A percentile compares a stretch with the other conserved stretches of the same genome.
Conservation (phyloP, 2,113 vertebrate genomes). For the Polypterus bichir region DNA sequence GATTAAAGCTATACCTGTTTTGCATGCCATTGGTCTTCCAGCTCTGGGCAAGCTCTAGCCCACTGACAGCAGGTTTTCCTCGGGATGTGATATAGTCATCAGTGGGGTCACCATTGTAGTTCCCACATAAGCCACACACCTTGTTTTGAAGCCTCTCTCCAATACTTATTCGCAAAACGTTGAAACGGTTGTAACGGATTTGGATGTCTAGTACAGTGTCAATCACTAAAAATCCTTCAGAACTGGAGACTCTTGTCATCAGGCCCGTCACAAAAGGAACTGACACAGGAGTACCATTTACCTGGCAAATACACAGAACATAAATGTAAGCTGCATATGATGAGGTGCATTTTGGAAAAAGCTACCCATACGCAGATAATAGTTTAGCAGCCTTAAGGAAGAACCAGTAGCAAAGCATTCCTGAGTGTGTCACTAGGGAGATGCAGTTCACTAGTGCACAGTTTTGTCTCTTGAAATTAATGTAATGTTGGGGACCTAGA, state of each 20-base stretch:
- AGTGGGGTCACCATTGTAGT: constrained; percentile 82
- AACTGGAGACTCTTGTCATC: constrained; percentile 81
- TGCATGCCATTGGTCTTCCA: constrained; percentile 99
- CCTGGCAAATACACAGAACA: constrained; percentile 39
- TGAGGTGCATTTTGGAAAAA: too few species aligned
- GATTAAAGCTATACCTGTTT: constrained; percentile 64
- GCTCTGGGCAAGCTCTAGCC: constrained; percentile 88
- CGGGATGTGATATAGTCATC: constrained; percentile 87
- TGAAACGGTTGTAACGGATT: constrained; percentile 86
- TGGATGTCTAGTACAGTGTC: constrained; percentile 89
- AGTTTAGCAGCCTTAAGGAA: too few species aligned
- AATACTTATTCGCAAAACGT: constrained; percentile 81
- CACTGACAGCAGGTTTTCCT: constrained; percentile 75
- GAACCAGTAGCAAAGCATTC: too few species aligned
- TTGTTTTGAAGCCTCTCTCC: constrained; percentile 92
- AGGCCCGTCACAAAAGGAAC: constrained; percentile 85
- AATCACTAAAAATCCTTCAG: constrained; percentile 87
- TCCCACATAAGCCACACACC: constrained; percentile 91
- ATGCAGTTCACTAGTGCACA: too few species aligned
- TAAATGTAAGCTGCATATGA: too few species aligned
- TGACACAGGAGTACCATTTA: constrained; percentile 82
- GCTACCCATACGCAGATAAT: too few species aligned
- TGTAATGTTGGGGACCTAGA: too few species aligned
- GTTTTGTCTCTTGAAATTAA: too few species aligned
- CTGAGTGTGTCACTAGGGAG: too few species aligned